These are phyloP conservation scores for Ispidina lecontei DNA, from an alignment of 2,797 vertebrate genomes.

Conservation along the genomic window DNA sequence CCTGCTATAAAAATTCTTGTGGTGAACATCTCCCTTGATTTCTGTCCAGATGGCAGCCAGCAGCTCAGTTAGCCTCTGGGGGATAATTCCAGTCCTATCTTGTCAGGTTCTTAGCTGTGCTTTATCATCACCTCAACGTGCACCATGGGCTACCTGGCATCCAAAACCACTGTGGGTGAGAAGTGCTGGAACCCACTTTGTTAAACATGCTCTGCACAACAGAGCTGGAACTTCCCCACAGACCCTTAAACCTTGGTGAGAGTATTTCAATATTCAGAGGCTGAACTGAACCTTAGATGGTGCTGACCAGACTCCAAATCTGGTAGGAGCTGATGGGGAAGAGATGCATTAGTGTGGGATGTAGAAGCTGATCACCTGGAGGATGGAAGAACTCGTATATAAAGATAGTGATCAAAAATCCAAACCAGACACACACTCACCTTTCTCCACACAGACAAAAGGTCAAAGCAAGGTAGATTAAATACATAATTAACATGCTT, in stretches of 20 bases:
- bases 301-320: not conserved
- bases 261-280: not conserved
- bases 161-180: not conserved
- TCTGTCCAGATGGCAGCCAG: not conserved
- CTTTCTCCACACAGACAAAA: not conserved
- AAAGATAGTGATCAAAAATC: not conserved
- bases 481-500: not conserved
- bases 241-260: not conserved
- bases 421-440: not conserved
- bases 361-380: not conserved
- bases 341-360: not conserved
- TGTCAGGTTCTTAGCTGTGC: not conserved
- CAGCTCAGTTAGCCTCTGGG: not conserved
- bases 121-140: not conserved
- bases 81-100: not conserved
- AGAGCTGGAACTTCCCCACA: not conserved
- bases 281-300: not conserved
- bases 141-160: fast-evolving
- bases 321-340: not conserved
- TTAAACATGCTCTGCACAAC: not conserved
- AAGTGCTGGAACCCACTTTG: not conserved
- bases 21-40: not conserved
- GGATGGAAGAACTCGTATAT: not conserved
- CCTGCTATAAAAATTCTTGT: not conserved
- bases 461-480: not conserved